These are phyloP conservation scores for Lytechinus pictus DNA, from an alignment of 35 echinoderm and acorn worm genomes.

Conservation along the genomic window DNA sequence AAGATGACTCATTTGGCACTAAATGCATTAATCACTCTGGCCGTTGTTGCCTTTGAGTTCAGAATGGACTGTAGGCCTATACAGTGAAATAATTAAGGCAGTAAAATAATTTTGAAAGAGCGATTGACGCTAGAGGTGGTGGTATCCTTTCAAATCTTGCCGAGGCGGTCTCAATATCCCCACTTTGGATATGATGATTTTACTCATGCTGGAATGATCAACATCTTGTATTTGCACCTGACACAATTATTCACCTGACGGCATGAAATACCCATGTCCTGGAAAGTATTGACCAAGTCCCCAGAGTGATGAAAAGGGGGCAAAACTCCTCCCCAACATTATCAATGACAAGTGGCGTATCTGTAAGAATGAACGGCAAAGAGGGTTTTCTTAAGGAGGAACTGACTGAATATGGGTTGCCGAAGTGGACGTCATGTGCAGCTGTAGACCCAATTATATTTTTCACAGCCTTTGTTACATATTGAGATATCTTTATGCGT, in stretches of 20 bases:
- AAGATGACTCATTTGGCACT: background rate
- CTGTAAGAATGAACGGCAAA: background rate
- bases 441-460: background rate
- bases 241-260: background rate
- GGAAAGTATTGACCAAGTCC: background rate
- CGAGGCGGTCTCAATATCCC: background rate
- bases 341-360: background rate
- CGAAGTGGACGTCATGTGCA: no score
- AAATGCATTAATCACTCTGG: background rate
- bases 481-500: no score
- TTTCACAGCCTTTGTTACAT: background rate
- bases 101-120: background rate
- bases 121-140: background rate
- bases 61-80: background rate
- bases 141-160: background rate
- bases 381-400: background rate
- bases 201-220: background rate
- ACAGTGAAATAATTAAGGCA: background rate
- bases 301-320: background rate
- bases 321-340: background rate
- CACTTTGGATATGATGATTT: background rate
- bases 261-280: background rate
- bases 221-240: background rate
- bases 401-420: background rate
- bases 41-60: background rate